Base-by-base conservation (phyloP, 2,888 invertebrate species). In the Notodromas monacha region DNA sequence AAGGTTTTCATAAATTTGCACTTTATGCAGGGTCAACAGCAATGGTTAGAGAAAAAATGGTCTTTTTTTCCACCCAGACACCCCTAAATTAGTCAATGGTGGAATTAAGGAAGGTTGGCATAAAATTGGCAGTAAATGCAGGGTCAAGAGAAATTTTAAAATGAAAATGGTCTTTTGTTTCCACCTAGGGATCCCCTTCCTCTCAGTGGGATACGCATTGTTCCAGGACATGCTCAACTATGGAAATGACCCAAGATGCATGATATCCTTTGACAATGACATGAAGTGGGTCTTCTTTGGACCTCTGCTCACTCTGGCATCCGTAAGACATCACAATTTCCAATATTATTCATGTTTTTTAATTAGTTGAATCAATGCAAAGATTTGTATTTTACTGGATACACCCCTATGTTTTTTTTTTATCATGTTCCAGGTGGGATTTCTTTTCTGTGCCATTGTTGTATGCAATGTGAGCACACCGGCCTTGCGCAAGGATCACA, bases 261-360 rank as follows among this genome's bases (percentile, higher is more conserved):
- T 38, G 8, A 36, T 38, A 2, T 37, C 37, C 6, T 37, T 36
- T 8, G 32, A 37, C 14, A 30, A 35, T n/a, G 28, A 31, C 4
- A 33, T 34, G 16, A 35, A 37, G 10, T 35, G 34, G 35, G 30
- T 36, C 8, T 12, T 38, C n/a, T 34, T 38, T 6, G 33, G 29
- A 10, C 37, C 37, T 4, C 34, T 36, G 15, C 30, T 38, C 5
- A 16, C 34, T 6, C 15, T 33, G 6, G 33, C 35, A 4, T n/a
- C 26, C 15, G 38, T 38, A 34, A 33, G 36, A n/a, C n/a, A n/a
- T n/a, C n/a, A n/a, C n/a, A n/a, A n/a, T n/a, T n/a, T n/a, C n/a
- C n/a, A n/a, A n/a, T n/a, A n/a, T n/a, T n/a, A n/a, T n/a, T n/a
- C n/a, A n/a, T n/a, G n/a, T n/a, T n/a, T n/a, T n/a, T n/a, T n/a